Percentiles rank a stretch among this genome's conserved stretches.
These are phyloP conservation scores for Callocephalon fimbriatum DNA, from an alignment of 2,113 vertebrate genomes.

Conservation along the genomic window DNA sequence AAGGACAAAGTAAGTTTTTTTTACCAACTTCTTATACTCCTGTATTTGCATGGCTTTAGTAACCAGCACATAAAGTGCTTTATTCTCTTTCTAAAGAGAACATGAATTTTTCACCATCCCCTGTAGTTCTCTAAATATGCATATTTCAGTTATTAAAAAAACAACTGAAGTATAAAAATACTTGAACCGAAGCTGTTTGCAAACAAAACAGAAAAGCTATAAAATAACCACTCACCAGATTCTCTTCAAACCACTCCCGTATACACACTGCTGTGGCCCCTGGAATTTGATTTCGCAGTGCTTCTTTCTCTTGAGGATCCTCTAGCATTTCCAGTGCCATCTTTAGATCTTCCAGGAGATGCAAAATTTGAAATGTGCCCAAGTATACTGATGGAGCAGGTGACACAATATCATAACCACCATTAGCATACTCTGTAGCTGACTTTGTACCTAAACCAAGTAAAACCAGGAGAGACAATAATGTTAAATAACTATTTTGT, in stretches of 20 bases:
- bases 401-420: conserved; percentile 70
- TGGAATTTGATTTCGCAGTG: conserved; percentile 81
- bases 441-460: conserved; percentile 83
- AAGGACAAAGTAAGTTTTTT: not conserved
- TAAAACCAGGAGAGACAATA: not conserved
- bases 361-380: conserved; percentile 80
- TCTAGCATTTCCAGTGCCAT: conserved; percentile 80
- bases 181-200: not conserved
- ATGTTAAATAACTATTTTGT: not conserved
- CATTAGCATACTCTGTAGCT: conserved; percentile 73
- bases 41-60: not conserved
- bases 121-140: not conserved
- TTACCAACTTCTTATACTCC: not conserved
- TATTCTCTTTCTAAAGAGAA: not conserved
- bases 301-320: conserved; percentile 77
- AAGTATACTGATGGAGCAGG: conserved; percentile 71
- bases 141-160: not conserved
- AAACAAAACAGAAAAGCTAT: not conserved
- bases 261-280: conserved; percentile 79
- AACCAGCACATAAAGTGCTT: not conserved
- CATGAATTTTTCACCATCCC: not conserved
- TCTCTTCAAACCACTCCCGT: conserved; percentile 81
- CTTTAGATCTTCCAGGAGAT: conserved; percentile 86
- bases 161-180: not conserved
- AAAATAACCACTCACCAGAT: conserved; percentile 75